Conservation (phyloP, 2,888 invertebrate genomes). For the Brachynemurus nebulosus region DNA sequence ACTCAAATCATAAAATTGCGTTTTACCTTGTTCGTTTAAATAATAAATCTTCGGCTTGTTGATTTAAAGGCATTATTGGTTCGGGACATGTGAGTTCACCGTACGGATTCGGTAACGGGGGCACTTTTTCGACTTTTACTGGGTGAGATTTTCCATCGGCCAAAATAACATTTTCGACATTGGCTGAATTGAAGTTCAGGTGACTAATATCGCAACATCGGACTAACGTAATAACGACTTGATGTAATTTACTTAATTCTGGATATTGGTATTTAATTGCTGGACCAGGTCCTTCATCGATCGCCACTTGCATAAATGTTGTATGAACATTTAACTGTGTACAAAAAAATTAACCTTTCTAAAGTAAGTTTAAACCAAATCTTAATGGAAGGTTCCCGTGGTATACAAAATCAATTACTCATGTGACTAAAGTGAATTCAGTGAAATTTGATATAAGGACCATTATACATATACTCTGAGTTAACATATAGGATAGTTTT, state of each 20-base stretch:
- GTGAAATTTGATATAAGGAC: no score
- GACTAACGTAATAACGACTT: constrained; percentile 76
- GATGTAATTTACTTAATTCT: constrained; percentile 86
- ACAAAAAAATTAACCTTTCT: constrained; percentile 4
- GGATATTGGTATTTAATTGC: constrained; percentile 93
- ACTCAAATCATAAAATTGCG: not conserved
- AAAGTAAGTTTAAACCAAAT: no score
- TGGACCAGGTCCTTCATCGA: constrained; percentile 86
- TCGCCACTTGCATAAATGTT: constrained; percentile 77
- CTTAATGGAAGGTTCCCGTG: no score
- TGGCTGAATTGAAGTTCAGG: constrained; percentile 6
- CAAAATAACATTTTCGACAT: constrained; percentile 5
- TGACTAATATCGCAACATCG: constrained; percentile 76
- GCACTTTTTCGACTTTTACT: constrained; percentile 31
- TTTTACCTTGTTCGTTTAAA: constrained; percentile 63
- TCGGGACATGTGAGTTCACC: constrained; percentile 48
- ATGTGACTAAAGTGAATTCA: no score
- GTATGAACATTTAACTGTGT: constrained; percentile 76
- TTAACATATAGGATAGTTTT: no score
- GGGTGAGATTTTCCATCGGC: constrained; percentile 31
- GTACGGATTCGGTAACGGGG: constrained; percentile 58
- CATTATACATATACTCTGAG: no score
- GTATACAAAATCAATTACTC: no score
- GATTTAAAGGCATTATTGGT: constrained; percentile 52
- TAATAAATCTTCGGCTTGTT: constrained; percentile 66